Percentiles rank a stretch among this genome's conserved stretches.
Conservation (phyloP, 2,113 vertebrate species). For the Mormyrus iriodes region DNA sequence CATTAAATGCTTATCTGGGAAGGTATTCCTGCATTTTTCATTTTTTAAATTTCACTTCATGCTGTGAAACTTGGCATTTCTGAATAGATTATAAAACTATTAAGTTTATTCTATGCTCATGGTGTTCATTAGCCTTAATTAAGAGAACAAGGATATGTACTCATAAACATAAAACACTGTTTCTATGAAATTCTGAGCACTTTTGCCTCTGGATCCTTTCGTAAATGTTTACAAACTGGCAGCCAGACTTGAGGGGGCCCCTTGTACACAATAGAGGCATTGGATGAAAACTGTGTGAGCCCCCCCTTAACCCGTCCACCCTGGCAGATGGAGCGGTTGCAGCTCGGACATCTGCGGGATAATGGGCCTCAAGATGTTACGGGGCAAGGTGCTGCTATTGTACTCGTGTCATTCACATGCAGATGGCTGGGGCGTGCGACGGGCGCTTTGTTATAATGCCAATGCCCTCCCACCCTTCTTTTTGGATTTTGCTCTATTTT, state of each 20-base stretch:
- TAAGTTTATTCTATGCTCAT: neutral
- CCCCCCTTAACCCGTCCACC: slow-evolving; percentile 37
- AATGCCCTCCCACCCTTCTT: slow-evolving; percentile 19
- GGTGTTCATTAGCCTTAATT: neutral
- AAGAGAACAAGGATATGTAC: neutral
- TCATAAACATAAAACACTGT: neutral
- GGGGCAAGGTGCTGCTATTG: slow-evolving; percentile 51
- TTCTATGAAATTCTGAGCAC: neutral
- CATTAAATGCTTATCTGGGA: neutral
- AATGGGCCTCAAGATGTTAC: slow-evolving; percentile 58
- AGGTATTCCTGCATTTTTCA: neutral
- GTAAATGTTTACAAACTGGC: slow-evolving; percentile 3
- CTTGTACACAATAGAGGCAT: slow-evolving; percentile 5
- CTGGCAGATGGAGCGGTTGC: slow-evolving; percentile 60
- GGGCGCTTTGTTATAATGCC: slow-evolving; percentile 33
- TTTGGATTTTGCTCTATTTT: neutral
- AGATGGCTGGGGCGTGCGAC: slow-evolving; percentile 48
- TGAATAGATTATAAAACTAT: neutral
- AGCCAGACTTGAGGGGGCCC: neutral
- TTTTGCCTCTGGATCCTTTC: neutral
- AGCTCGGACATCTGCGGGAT: slow-evolving; percentile 58
- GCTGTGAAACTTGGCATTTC: no score
- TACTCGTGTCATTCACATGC: slow-evolving; percentile 57
- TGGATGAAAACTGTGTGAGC: neutral
- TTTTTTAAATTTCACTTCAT: neutral